phyloP scores from a whole-genome alignment of 2,797 vertebrate genomes.

The Iguana delicatissima region DNA sequence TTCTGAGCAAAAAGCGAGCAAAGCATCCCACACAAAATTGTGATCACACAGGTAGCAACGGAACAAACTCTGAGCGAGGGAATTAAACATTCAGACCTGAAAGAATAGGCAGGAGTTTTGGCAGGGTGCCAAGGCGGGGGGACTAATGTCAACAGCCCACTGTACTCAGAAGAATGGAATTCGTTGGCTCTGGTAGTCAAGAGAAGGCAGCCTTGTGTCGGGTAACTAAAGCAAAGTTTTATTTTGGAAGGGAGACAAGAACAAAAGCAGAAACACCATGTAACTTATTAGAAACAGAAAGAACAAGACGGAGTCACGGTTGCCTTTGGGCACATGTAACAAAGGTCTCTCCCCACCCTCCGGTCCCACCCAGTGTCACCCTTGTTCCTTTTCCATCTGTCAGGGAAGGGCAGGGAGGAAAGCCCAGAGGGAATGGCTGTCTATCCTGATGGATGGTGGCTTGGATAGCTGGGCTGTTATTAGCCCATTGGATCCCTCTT shows the following conservation, averaged over 20 bases:
- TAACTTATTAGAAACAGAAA: constrained; percentile 61
- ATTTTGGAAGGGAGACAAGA: neutral
- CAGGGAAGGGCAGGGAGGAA: too few species aligned
- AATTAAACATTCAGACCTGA: neutral
- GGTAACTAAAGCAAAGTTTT: constrained; percentile 20
- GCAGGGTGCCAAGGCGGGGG: too few species aligned
- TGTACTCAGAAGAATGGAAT: neutral
- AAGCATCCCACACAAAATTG: neutral
- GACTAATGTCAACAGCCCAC: neutral
- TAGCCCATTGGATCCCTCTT: neutral
- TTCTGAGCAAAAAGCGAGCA: neutral
- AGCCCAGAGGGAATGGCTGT: too few species aligned
- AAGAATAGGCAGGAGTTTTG: too few species aligned
- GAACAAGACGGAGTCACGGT: neutral
- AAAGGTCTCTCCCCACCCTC: constrained; percentile 12
- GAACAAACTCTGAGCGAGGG: neutral
- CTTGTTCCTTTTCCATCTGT: too few species aligned
- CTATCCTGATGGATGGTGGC: neutral
- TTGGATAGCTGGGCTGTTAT: neutral
- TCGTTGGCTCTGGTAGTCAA: neutral
- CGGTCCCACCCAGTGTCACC: too few species aligned
- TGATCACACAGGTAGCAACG: too few species aligned
- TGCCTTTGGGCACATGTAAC: constrained; percentile 49
- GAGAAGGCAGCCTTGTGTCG: neutral
- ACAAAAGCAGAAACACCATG: constrained; percentile 36